Evolutionary conservation across 1,140 invertebrate genomes (phyloP).

Genomic region (Artemia franciscana): DNA sequence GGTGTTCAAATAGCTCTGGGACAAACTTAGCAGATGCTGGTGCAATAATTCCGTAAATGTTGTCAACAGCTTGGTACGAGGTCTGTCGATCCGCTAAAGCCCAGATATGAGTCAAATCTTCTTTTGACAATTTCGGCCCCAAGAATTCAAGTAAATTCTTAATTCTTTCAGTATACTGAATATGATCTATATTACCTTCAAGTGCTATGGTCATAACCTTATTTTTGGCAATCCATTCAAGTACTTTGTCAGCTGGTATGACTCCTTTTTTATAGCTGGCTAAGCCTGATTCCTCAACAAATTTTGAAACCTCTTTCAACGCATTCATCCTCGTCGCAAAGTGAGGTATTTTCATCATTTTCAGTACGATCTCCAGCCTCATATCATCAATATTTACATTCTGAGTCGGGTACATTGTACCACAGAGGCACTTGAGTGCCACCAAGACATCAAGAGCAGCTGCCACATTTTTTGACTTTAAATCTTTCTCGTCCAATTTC

Average conservation of each 20-base stretch:
- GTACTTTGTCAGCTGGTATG: constrained; percentile 21
- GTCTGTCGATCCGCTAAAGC: constrained; percentile 20
- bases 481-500: constrained; percentile 22
- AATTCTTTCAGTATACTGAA: constrained; percentile 29
- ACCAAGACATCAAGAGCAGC: constrained; percentile 25
- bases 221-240: constrained; percentile 28
- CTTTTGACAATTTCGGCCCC: constrained; percentile 23
- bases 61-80: constrained; percentile 27
- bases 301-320: constrained; percentile 24
- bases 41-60: constrained; percentile 27
- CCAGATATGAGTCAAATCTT: constrained; percentile 29
- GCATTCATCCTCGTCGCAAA: constrained; percentile 32
- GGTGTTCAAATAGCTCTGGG: constrained; percentile 24
- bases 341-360: constrained; percentile 29
- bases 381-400: constrained; percentile 22
- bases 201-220: constrained; percentile 26
- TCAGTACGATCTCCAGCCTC: constrained; percentile 24
- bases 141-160: constrained; percentile 27
- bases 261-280: constrained; percentile 18
- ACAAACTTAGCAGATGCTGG: constrained; percentile 28
- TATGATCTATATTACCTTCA: constrained; percentile 31
- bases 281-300: constrained; percentile 24
- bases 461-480: constrained; percentile 25
- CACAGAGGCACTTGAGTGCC: constrained; percentile 24
- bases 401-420: constrained; percentile 24